Conservation (phyloP, 2,888 invertebrate genomes). For the Ormyrus thymus region DNA sequence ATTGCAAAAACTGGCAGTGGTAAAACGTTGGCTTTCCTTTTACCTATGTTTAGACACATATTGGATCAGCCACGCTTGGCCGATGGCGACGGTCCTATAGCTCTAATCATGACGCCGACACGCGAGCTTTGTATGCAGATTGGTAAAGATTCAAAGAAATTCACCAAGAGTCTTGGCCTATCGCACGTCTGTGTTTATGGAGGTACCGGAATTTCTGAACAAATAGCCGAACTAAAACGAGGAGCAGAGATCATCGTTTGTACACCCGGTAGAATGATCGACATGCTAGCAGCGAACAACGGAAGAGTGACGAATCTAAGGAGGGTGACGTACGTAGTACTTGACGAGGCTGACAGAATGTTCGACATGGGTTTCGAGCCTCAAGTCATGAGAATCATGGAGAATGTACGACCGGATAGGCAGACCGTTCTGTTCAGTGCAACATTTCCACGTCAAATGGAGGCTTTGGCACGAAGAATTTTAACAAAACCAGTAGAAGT, state of each 20-base stretch:
- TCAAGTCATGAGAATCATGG: constrained; percentile 91
- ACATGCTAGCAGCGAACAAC: constrained; percentile 99
- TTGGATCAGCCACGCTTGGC: constrained; percentile 95
- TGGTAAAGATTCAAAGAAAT: constrained; percentile 95
- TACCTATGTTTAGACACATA: constrained; percentile 98
- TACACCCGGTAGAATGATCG: constrained; percentile 99
- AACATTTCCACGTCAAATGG: constrained; percentile 99
- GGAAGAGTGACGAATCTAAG: constrained; percentile 97
- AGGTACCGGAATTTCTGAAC: constrained; percentile 97
- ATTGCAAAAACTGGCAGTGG: constrained; percentile 99
- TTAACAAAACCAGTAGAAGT: constrained; percentile 97
- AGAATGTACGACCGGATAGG: constrained; percentile 96
- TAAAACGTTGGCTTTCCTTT: constrained; percentile 97
- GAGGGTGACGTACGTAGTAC: constrained; percentile 96
- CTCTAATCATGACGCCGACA: constrained; percentile 98
- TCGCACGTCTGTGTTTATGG: constrained; percentile 98
- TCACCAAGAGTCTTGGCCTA: constrained; percentile 90
- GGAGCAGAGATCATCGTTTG: constrained; percentile 99
- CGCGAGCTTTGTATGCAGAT: constrained; percentile 99
- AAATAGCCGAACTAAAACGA: constrained; percentile 96
- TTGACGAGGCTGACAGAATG: constrained; percentile 99
- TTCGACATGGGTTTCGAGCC: constrained; percentile 99
- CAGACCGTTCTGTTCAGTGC: constrained; percentile 99
- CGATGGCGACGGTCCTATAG: constrained; percentile 97
- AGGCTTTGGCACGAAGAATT: constrained; percentile 95